phyloP scores from a whole-genome alignment of 2,888 invertebrate genomes.

The Gastracanthus pulcherrimus region DNA sequence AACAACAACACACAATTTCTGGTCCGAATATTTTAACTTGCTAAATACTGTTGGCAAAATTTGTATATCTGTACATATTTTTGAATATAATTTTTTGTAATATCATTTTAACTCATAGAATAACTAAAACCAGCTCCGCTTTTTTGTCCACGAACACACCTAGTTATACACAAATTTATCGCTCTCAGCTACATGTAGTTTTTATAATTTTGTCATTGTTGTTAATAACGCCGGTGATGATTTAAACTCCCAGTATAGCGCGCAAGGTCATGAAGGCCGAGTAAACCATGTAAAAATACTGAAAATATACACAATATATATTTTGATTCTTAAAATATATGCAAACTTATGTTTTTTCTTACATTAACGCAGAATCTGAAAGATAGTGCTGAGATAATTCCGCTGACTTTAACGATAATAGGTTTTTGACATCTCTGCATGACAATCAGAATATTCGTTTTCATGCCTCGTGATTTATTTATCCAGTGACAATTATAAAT shows the following conservation, averaged over 20 bases:
- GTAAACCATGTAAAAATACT: constrained; percentile 12
- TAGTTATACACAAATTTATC: no score
- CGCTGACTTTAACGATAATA: neutral
- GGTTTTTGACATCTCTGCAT: constrained; percentile 27
- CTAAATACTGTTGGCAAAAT: no score
- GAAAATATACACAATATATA: neutral
- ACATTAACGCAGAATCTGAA: constrained; percentile 12
- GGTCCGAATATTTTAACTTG: no score
- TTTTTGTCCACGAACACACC: no score
- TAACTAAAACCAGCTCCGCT: no score
- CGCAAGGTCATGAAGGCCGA: constrained; percentile 2
- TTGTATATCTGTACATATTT: no score
- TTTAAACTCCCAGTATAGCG: neutral
- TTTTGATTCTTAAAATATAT: neutral
- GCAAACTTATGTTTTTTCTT: neutral
- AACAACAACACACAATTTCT: no score
- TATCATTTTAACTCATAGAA: no score
- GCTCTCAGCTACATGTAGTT: no score
- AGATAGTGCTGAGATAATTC: neutral
- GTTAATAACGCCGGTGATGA: neutral
- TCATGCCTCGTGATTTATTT: neutral
- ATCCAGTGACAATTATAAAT: neutral
- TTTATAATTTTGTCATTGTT: neutral
- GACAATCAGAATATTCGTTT: neutral
- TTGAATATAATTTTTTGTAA: no score